phyloP scores from a whole-genome alignment of 2,113 vertebrate species.

The Centropus unirufus region DNA sequence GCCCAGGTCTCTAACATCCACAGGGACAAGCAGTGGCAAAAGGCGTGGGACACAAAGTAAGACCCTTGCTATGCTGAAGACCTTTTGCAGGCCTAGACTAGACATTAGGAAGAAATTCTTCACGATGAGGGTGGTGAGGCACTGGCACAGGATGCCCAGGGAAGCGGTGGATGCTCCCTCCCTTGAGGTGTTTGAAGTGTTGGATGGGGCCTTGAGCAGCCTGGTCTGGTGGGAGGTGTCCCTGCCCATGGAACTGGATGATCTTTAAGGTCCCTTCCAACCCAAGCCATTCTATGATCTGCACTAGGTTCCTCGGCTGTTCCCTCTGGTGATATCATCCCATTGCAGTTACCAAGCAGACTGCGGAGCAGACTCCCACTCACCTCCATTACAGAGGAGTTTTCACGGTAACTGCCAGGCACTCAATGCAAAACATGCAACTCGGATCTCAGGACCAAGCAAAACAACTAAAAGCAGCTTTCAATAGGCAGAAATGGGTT shows the following conservation, averaged over 20 bases:
- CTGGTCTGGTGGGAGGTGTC: too few species aligned
- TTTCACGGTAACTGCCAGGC: background rate
- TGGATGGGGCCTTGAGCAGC: too few species aligned
- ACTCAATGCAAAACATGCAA: background rate
- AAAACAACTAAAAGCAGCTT: background rate
- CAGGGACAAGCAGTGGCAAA: background rate
- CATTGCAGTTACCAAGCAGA: background rate
- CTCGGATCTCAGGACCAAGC: accelerated
- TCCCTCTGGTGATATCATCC: background rate
- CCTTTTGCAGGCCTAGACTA: background rate
- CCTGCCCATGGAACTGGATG: too few species aligned
- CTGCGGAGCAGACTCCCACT: background rate
- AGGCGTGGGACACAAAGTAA: background rate
- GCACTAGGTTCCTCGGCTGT: background rate
- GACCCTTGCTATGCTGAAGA: background rate
- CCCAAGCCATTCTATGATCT: too few species aligned
- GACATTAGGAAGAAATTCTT: too few species aligned
- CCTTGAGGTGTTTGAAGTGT: too few species aligned
- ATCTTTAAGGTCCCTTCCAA: too few species aligned
- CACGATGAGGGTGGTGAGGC: too few species aligned
- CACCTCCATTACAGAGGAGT: background rate
- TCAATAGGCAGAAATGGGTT: background rate
- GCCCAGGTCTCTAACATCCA: background rate
- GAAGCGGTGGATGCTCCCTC: too few species aligned
- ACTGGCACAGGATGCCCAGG: too few species aligned